phyloP scores from a whole-genome alignment of 2,888 invertebrate genomes.

The Protophormia terraenovae region DNA sequence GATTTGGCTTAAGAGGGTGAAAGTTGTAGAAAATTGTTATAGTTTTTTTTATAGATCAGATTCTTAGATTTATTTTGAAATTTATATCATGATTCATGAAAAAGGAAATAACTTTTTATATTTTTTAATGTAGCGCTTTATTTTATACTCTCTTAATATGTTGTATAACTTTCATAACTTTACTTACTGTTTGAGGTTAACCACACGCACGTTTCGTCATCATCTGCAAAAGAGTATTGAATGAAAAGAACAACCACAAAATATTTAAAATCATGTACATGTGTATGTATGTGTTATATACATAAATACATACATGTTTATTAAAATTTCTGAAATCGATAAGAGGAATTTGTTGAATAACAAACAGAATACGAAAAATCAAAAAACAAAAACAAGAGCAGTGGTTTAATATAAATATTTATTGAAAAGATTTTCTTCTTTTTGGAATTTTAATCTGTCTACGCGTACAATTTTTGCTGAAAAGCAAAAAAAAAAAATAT shows the following conservation, averaged over 20 bases:
- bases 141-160: neutral
- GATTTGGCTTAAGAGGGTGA: neutral
- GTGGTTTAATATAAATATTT: constrained; percentile 20
- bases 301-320: neutral
- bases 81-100: too few species aligned
- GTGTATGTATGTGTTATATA: neutral
- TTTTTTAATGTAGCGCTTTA: neutral
- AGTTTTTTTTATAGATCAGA: too few species aligned
- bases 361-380: neutral
- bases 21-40: too few species aligned
- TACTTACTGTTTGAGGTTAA: neutral
- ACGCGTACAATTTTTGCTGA: neutral
- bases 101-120: too few species aligned
- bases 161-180: neutral
- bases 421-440: neutral
- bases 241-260: constrained; percentile 12
- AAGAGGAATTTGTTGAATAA: neutral
- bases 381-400: neutral
- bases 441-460: neutral
- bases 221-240: neutral
- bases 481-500: neutral
- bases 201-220: neutral
- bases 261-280: constrained; percentile 20
- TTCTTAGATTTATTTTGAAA: too few species aligned
- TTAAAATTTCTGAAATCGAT: constrained; percentile 2